Evolutionary conservation across 2,797 vertebrate species (phyloP).

Genomic region (Cyclura pinguis): DNA sequence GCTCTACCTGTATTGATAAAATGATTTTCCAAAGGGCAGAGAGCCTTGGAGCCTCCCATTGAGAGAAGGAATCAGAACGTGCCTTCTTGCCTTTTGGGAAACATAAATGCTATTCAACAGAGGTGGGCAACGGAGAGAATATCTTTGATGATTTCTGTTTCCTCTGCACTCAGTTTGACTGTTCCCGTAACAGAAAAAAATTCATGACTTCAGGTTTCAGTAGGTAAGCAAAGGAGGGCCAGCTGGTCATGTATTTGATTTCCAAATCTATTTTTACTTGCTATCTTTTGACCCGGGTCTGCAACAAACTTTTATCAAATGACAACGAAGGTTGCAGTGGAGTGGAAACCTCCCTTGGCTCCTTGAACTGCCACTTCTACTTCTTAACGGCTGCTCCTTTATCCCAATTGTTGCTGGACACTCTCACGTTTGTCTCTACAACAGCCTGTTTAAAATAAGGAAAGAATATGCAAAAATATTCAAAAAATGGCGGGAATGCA

Average conservation of each 20-base stretch:
- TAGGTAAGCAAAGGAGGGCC: conserved; percentile 46
- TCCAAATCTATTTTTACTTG: conserved; percentile 54
- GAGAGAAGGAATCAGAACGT: not conserved
- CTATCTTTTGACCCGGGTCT: conserved; percentile 27
- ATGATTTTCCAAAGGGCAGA: not conserved
- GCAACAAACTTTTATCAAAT: not conserved
- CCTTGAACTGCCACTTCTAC: not conserved
- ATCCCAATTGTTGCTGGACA: not conserved
- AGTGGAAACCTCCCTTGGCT: not conserved
- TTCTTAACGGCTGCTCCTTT: not conserved
- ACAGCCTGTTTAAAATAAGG: not conserved
- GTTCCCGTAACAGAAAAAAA: conserved; percentile 48
- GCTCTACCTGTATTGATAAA: not conserved
- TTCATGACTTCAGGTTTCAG: conserved; percentile 55
- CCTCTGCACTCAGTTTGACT: conserved; percentile 29
- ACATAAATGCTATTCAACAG: not conserved
- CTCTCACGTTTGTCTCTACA: conserved; percentile 11
- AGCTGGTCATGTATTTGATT: conserved; percentile 60
- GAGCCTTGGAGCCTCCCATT: not conserved
- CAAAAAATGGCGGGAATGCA: too few species aligned
- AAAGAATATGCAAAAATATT: too few species aligned
- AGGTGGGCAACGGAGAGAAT: not conserved
- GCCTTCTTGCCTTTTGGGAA: not conserved
- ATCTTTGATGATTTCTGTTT: not conserved
- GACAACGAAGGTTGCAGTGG: conserved; percentile 12